Evolutionary conservation across 2,113 vertebrate genomes (phyloP), one percentile per base, ranked within the genome.

Genomic region (Fregata magnificens): DNA sequence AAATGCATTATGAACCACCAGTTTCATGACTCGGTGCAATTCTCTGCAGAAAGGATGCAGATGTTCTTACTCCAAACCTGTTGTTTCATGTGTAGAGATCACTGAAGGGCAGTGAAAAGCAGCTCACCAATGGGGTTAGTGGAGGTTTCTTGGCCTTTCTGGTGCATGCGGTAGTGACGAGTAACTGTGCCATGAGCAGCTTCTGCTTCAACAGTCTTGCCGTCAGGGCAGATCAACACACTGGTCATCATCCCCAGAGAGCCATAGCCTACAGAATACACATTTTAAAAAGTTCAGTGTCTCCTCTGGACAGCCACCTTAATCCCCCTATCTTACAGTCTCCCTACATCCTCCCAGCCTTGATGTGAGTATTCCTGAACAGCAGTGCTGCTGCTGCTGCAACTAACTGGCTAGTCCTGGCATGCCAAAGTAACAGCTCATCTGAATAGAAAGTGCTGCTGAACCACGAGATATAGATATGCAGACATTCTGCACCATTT

Each of bases 241-340:
- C 99, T 99, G 94, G 99, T 99, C 99, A 99, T 99, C 99, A 99
- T 99, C 5, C 99, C 99, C 92, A 99, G 98, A 34, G 99, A 99
- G 18, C 99, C 99, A 49, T 99, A 99, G 38, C 99, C 99, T 99
- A 79, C 38, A 90, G 24, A 79, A 21, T 9, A 53, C 5, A 95
- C 73, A 92, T 52, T 69, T 38, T n/a, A 22, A 59, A n/a, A 45
- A 65, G 36, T n/a, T 14, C 36, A 74, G 45, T 26, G 12, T 83
- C 76, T 87, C 36, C 28, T 58, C 11, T 44, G 31, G 17, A 72
- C 16, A 81, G 56, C 16, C 17, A 21, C 20, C 4, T 65, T 58
- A 20, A 59, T 25, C 18, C 47, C 11, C 15, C 2, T 6, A 69
- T 40, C 28, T 52, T 55, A 74, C 42, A 82, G 10, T 24, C 8